Percentiles rank a stretch among this genome's conserved stretches.
Conservation (phyloP, 2,888 invertebrate species). For the Eurytoma californica region DNA sequence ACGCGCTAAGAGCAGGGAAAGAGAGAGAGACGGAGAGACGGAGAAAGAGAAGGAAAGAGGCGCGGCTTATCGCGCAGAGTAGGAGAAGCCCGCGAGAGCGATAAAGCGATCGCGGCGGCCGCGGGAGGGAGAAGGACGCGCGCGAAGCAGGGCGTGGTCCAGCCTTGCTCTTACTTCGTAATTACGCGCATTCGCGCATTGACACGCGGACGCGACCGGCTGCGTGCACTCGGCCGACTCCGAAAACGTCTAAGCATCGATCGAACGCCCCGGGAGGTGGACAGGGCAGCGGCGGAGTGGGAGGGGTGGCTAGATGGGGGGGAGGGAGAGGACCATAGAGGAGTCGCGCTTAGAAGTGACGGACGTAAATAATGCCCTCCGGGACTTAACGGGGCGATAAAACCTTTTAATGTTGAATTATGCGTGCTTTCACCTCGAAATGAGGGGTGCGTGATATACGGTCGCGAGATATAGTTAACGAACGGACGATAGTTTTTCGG, state of each 20-base stretch:
- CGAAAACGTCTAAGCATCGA: slow-evolving; percentile 6
- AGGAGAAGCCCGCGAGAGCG: slow-evolving; percentile 44
- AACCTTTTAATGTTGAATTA: slow-evolving; percentile 49
- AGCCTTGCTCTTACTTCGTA: slow-evolving; percentile 68
- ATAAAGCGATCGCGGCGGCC: slow-evolving; percentile 37
- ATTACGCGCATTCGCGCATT: slow-evolving; percentile 34
- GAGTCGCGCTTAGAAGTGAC: background rate
- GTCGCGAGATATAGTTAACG: slow-evolving; percentile 40
- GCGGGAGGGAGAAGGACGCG: slow-evolving; percentile 64
- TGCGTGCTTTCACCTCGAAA: slow-evolving; percentile 48
- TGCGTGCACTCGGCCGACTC: background rate
- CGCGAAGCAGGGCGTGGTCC: slow-evolving; percentile 74
- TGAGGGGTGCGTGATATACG: slow-evolving; percentile 44
- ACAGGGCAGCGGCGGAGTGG: too few relatives aligned
- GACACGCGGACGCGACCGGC: slow-evolving; percentile 5
- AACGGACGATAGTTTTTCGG: slow-evolving; percentile 41
- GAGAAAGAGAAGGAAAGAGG: slow-evolving; percentile 44
- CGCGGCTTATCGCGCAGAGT: slow-evolving; percentile 55
- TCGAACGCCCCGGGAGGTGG: too few relatives aligned
- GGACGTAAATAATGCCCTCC: slow-evolving; percentile 17
- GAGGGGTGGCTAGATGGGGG: too few relatives aligned
- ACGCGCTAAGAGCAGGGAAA: background rate
- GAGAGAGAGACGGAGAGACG: background rate
- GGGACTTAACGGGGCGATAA: slow-evolving; percentile 42
- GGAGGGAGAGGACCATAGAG: too few relatives aligned